Percentiles rank a stretch among this genome's conserved stretches.
Evolutionary conservation across 2,888 invertebrate species (phyloP).

Genomic region (Conops quadrifasciatus): DNA sequence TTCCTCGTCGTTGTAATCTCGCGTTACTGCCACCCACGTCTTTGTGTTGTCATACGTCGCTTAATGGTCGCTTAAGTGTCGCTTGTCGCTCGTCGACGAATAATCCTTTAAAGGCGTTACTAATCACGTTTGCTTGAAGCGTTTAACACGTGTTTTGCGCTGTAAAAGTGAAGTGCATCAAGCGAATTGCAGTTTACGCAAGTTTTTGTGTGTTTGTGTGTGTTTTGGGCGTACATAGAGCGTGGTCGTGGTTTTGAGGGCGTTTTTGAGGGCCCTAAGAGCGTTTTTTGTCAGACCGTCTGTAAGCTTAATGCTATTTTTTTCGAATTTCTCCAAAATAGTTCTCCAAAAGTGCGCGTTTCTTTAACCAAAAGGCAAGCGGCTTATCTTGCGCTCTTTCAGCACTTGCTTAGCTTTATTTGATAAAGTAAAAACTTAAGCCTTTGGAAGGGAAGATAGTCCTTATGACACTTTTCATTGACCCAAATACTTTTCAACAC

Average conservation of each 20-base stretch:
- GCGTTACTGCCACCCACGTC: neutral
- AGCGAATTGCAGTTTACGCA: constrained; percentile 20
- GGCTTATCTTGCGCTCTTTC: too few species aligned
- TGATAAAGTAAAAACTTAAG: neutral
- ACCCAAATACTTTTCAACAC: neutral
- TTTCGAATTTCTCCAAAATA: neutral
- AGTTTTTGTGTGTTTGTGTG: neutral
- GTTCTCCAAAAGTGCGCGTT: neutral
- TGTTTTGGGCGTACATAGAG: neutral
- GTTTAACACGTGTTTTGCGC: constrained; percentile 57
- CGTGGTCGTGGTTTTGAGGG: neutral
- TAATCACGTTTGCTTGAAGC: constrained; percentile 59
- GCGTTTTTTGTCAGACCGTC: too few species aligned
- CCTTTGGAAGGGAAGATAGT: neutral
- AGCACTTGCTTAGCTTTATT: too few species aligned
- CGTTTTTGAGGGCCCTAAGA: neutral
- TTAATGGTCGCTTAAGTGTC: constrained; percentile 13
- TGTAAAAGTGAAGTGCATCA: constrained; percentile 8
- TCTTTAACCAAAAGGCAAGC: neutral
- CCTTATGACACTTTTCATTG: neutral
- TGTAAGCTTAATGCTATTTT: too few species aligned
- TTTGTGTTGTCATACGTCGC: neutral
- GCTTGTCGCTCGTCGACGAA: constrained; percentile 30
- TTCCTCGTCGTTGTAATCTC: neutral
- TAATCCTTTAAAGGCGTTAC: constrained; percentile 62